phyloP scores from a whole-genome alignment of 2,888 invertebrate genomes.

The Atherix ibis region DNA sequence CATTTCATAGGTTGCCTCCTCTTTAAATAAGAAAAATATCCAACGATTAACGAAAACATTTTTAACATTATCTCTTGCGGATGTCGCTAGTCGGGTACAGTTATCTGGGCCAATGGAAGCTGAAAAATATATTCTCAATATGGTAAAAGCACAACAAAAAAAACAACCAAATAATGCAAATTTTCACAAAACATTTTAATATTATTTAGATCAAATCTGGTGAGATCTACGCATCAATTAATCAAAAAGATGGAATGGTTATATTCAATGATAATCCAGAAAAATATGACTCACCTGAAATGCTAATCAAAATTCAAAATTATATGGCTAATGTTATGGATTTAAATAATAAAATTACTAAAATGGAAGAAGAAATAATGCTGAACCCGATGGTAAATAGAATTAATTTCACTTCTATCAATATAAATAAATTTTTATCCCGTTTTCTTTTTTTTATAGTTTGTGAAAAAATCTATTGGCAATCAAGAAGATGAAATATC shows the following conservation, averaged over 20 bases:
- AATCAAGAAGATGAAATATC: slow-evolving; percentile 41
- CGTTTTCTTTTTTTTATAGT: slow-evolving; percentile 28
- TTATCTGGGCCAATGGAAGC: slow-evolving; percentile 73
- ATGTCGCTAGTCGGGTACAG: slow-evolving; percentile 68
- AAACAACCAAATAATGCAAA: no score
- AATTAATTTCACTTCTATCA: slow-evolving; percentile 1
- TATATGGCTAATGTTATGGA: slow-evolving; percentile 75
- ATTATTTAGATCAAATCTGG: slow-evolving; percentile 75
- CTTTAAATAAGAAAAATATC: slow-evolving; percentile 90
- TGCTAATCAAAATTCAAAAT: slow-evolving; percentile 72
- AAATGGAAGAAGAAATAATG: slow-evolving; percentile 91
- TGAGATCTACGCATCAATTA: slow-evolving; percentile 92
- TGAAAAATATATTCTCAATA: slow-evolving; percentile 83
- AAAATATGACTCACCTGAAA: slow-evolving; percentile 80
- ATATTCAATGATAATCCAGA: slow-evolving; percentile 91
- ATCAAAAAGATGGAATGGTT: slow-evolving; percentile 97
- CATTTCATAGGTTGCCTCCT: slow-evolving; percentile 55
- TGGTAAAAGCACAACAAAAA: slow-evolving; percentile 55
- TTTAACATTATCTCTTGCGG: slow-evolving; percentile 53
- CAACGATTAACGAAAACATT: slow-evolving; percentile 77
- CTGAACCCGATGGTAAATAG: slow-evolving; percentile 60
- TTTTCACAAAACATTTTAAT: no score
- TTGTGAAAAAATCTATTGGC: slow-evolving; percentile 44
- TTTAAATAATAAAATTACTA: slow-evolving; percentile 71
- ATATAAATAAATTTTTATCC: not conserved